Evolutionary conservation across 2,888 invertebrate genomes (phyloP), one percentile per base, ranked within the genome.

Genomic region (Amphipoea oculea): DNA sequence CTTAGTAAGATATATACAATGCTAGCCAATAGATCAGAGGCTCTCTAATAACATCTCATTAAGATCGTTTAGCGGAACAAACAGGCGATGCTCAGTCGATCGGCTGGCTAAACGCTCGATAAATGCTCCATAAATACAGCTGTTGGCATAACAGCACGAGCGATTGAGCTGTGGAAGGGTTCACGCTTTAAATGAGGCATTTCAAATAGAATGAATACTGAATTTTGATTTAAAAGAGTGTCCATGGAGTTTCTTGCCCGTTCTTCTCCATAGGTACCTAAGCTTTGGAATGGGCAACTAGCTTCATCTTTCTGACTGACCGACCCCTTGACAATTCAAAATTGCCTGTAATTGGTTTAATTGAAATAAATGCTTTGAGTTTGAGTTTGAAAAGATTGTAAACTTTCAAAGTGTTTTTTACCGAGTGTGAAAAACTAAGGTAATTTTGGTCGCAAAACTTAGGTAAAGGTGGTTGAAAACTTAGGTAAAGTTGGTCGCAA

Each of bases 91-190:
- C 76, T 69, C 40, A 63, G n/a, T 45, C 67, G 82, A 69, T 84
- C 40, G 57, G 40, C 54, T 40, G 17, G 79, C 72, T 76, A 76
- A 66, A 23, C 51, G 74, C 72, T 74, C 72, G 81, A 81, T 85
- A 84, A 84, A 69, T 78, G 73, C 84, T 73, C 78, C 65, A 86
- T 84, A 86, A 84, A 84, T 76, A 82, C 69, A 67, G 66, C 67
- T 81, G 77, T 29, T 85, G 62, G 69, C 70, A 36, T 71, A 57
- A 70, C 14, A 73, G 63, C 73, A 81, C 82, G 70, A 73, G 67
- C 63, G 57, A 85, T 73, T 81, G 82, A 85, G 85, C 63, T 73
- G 73, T 62, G 12, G 65, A 69, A 57, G 29, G 51, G 36, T 40
- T 69, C 11, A 40, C 42, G 69, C 20, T 68, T n/a, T 42, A 17